Evolutionary conservation across 2,888 invertebrate genomes (phyloP), one percentile per base, ranked within the genome.

Genomic region (Diaperis boleti): DNA sequence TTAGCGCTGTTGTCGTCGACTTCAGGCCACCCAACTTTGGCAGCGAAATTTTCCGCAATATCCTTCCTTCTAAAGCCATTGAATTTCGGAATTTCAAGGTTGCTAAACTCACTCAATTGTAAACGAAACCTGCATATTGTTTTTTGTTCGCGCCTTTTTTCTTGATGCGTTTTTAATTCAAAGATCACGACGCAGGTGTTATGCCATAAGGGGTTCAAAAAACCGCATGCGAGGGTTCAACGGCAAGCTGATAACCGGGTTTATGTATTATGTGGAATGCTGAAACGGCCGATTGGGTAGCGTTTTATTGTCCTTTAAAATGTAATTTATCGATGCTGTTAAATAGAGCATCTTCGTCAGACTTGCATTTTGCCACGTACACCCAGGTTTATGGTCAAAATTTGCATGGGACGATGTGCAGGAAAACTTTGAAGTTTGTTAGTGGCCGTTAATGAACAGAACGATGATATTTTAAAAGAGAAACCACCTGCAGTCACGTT

Each of bases 281-380:
- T 14, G 17, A 26, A 55, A 56, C 15, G 10, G 13, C n/a, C 20
- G 35, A 50, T 50, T 18, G 47, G 31, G 29, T 47, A 29, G 31
- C 29, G 31, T 47, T 47, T 47, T 47, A 47, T 47, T 47, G 47
- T 47, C 10, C 18, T 52, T 52, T 52, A 37, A 35, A 52, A 52
- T 22, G 52, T 52, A 15, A 52, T 52, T 52, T 52, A 52, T 52
- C 31, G 52, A 8, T 33, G 37, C 52, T n/a, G 31, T 52, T 52
- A 52, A 52, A 52, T 52, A 37, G 52, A 52, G 52, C 55, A 59
- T 59, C 59, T 45, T 59, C 49, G 50, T 50, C 45, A 50, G 29
- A 33, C 41, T 33, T 59, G 59, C 50, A 59, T 42, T 59, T 52
- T 52, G 35, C 20, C 18, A 6, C 18, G 8, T 13, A 17, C 18